These are phyloP conservation scores for Griposia aprilina DNA, from an alignment of 2,888 invertebrate genomes.

Conservation along the genomic window DNA sequence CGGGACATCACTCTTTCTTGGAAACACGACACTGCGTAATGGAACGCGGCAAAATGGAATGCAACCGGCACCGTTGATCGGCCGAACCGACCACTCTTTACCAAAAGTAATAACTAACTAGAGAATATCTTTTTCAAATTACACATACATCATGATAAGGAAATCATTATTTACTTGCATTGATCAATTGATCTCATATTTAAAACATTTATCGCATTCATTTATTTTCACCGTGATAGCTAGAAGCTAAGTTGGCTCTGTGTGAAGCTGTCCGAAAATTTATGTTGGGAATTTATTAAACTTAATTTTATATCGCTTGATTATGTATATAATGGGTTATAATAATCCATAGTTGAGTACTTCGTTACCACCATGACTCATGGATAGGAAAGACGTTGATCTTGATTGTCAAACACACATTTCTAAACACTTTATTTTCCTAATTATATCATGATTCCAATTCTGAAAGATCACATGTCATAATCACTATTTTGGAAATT, in stretches of 20 bases:
- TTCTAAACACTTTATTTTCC: background rate
- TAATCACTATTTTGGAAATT: too few species aligned
- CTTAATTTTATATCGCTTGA: conserved; percentile 14
- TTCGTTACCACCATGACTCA: background rate
- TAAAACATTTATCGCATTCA: background rate
- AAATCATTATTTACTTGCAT: conserved; percentile 25
- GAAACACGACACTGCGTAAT: conserved; percentile 86
- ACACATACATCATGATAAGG: conserved; percentile 17
- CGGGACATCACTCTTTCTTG: conserved; percentile 87
- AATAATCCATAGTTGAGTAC: background rate
- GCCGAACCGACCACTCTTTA: conserved; percentile 67
- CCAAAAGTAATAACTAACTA: conserved; percentile 67
- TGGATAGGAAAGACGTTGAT: background rate
- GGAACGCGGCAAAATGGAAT: conserved; percentile 87
- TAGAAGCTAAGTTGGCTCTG: conserved; percentile 1
- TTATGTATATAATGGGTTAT: background rate
- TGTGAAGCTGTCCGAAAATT: conserved; percentile 13
- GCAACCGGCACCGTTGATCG: conserved; percentile 77
- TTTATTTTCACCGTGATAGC: conserved; percentile 15
- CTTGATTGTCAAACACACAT: background rate
- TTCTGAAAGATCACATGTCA: background rate
- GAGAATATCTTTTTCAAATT: conserved; percentile 40
- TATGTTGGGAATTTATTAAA: conserved; percentile 1
- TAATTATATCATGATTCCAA: background rate
- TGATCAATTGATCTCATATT: conserved; percentile 28